Evolutionary conservation across 2,797 vertebrate species (phyloP).

Genomic region (Philypnodon macrostomus): DNA sequence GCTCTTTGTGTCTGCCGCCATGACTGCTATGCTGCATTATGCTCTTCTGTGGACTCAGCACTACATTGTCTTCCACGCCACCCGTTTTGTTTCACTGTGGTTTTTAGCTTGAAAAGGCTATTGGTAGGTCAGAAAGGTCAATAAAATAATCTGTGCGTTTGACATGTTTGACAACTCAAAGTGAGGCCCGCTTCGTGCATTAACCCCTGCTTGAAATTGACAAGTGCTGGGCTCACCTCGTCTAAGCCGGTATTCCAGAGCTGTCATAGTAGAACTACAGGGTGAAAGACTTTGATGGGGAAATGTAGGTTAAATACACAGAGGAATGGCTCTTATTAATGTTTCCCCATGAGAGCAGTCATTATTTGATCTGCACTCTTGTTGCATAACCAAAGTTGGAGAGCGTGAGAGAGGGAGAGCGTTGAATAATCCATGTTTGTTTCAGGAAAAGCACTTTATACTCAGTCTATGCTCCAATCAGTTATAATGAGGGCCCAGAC

Average conservation of each 20-base stretch:
- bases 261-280: slow-evolving; percentile 52
- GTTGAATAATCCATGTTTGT: slow-evolving; percentile 72
- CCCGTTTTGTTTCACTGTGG: not conserved
- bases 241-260: slow-evolving; percentile 52
- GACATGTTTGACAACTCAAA: slow-evolving; percentile 28
- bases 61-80: slow-evolving; percentile 9
- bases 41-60: not conserved
- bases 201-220: slow-evolving; percentile 46
- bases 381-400: slow-evolving; percentile 65
- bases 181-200: slow-evolving; percentile 22
- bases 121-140: slow-evolving; percentile 22
- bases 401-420: slow-evolving; percentile 40
- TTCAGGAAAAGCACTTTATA: slow-evolving; percentile 53
- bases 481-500: slow-evolving; percentile 54
- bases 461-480: slow-evolving; percentile 50
- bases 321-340: slow-evolving; percentile 71
- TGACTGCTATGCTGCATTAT: slow-evolving; percentile 7
- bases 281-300: slow-evolving; percentile 65
- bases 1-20: slow-evolving; percentile 11
- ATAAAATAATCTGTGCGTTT: slow-evolving; percentile 19
- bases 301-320: slow-evolving; percentile 80
- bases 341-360: slow-evolving; percentile 59
- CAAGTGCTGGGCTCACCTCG: slow-evolving; percentile 32
- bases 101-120: slow-evolving; percentile 21
- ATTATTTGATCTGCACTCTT: slow-evolving; percentile 66